Evolutionary conservation across 2,113 vertebrate genomes (phyloP).

Genomic region (Fukomys damarensis): DNA sequence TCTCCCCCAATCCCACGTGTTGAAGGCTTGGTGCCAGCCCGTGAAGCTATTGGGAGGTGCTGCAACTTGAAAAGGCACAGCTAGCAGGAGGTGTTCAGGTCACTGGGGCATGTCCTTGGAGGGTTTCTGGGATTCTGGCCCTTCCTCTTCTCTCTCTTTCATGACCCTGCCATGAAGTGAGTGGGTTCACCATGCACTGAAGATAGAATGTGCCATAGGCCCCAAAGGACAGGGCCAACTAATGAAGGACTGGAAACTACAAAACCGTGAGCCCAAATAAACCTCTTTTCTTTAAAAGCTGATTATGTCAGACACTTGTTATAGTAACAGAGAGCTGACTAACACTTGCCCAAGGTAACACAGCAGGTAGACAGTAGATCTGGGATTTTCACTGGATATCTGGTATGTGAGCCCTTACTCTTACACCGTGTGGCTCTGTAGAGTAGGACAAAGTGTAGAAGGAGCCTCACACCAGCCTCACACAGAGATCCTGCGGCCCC

Average conservation of each 20-base stretch:
- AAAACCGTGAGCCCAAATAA: not conserved
- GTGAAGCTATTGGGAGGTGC: not conserved
- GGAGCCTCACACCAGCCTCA: not conserved
- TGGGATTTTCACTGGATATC: not conserved
- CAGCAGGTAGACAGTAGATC: not conserved
- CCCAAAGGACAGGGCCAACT: not conserved
- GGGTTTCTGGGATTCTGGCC: not conserved
- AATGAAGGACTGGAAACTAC: not conserved
- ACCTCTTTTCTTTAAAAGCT: not conserved
- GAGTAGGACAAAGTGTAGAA: not conserved
- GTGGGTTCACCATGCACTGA: not conserved
- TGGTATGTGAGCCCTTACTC: not conserved
- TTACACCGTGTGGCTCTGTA: not conserved
- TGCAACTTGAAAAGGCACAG: not conserved
- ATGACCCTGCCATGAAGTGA: not conserved
- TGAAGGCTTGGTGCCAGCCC: not conserved
- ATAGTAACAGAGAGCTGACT: not conserved
- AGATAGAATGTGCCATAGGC: not conserved
- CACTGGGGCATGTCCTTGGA: not conserved
- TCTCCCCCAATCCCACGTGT: not conserved
- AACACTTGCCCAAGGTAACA: not conserved
- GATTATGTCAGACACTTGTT: not conserved
- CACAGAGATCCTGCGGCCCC: not conserved
- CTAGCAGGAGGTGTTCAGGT: not conserved
- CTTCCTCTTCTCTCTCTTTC: not conserved